A percentile compares a stretch with the other conserved stretches of the same genome.
These are phyloP conservation scores for Anoplopoma fimbria DNA, from an alignment of 2,113 vertebrate genomes.

Conservation along the genomic window DNA sequence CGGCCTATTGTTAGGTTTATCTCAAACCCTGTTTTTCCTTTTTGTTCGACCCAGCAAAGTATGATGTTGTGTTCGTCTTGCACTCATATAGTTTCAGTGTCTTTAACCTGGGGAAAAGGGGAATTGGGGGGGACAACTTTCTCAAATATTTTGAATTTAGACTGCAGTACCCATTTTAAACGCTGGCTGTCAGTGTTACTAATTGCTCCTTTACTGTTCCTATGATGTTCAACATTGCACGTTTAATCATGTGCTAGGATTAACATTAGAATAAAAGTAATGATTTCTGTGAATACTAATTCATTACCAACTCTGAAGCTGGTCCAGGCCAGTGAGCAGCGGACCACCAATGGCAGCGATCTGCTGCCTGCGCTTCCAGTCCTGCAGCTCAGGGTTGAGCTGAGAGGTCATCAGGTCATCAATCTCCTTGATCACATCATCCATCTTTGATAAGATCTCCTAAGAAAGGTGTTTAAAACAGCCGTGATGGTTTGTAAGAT, in stretches of 20 bases:
- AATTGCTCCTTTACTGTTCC: neutral
- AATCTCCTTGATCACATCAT: slow-evolving; percentile 90
- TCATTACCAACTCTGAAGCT: slow-evolving; percentile 95
- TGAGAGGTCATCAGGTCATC: slow-evolving; percentile 89
- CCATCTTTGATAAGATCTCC: slow-evolving; percentile 93
- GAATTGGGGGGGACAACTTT: neutral
- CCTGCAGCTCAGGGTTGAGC: slow-evolving; percentile 91
- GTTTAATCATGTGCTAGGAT: neutral
- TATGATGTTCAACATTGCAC: neutral
- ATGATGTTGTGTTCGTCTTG: too few species aligned
- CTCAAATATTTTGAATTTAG: neutral
- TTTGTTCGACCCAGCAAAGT: too few species aligned
- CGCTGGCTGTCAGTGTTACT: neutral
- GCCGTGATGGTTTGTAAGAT: too few species aligned
- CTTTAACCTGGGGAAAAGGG: too few species aligned
- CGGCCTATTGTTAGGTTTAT: too few species aligned
- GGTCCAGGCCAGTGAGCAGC: slow-evolving; percentile 90
- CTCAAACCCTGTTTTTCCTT: too few species aligned
- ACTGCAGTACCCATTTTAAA: too few species aligned
- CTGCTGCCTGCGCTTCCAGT: slow-evolving; percentile 96
- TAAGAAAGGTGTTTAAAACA: slow-evolving; percentile 51
- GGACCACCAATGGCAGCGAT: slow-evolving; percentile 95
- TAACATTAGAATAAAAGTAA: neutral
- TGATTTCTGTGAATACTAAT: neutral
- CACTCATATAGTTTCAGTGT: too few species aligned